Evolutionary conservation across 2,797 vertebrate genomes (phyloP).

Genomic region (Zalophus californianus): DNA sequence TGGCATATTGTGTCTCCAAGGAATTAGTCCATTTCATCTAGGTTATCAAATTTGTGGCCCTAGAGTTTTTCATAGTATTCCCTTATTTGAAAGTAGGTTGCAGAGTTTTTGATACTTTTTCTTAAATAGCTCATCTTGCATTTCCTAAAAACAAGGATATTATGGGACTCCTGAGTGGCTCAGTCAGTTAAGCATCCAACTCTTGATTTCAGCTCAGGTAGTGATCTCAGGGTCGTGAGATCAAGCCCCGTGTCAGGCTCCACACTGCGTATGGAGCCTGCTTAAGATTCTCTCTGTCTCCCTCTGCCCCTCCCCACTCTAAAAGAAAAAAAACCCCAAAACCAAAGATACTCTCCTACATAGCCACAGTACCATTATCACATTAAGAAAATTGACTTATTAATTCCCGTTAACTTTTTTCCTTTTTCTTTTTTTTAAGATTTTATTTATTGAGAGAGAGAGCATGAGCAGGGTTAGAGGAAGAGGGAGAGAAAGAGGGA

Average conservation of each 20-base stretch:
- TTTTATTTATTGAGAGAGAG: neutral
- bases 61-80: neutral
- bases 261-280: neutral
- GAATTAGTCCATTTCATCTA: neutral
- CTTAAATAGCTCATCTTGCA: constrained; percentile 25
- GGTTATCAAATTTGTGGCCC: neutral
- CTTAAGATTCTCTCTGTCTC: neutral
- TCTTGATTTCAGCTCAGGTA: neutral
- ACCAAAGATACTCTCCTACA: neutral
- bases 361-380: neutral
- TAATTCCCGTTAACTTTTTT: constrained; percentile 17
- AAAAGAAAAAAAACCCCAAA: neutral
- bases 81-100: constrained; percentile 18
- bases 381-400: neutral
- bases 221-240: neutral
- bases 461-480: neutral
- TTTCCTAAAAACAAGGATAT: constrained; percentile 25
- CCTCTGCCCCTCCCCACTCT: too few species aligned
- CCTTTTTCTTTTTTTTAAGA: neutral
- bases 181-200: neutral
- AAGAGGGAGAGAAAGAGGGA: neutral
- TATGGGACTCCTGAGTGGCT: too few species aligned
- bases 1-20: neutral
- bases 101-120: constrained; percentile 13
- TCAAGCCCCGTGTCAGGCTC: neutral